These are phyloP conservation scores for Steatornis caripensis DNA, from an alignment of 2,113 vertebrate species.

Conservation along the genomic window DNA sequence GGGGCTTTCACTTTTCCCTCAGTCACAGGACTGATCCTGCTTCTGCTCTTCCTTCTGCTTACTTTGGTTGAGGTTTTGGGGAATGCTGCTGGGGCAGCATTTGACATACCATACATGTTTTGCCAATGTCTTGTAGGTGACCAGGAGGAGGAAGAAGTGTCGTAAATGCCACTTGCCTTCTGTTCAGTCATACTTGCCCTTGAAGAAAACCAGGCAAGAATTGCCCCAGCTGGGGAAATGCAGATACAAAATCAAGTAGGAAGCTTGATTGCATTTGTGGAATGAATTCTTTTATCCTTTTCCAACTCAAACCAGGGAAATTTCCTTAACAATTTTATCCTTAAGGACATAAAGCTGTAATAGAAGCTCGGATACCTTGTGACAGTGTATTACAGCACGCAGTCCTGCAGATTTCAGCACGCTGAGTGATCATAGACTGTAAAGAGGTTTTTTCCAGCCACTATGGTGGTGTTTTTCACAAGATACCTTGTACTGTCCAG, in stretches of 20 bases:
- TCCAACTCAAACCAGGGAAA: background rate
- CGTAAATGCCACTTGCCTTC: background rate
- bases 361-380: background rate
- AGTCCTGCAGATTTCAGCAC: background rate
- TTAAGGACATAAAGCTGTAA: background rate
- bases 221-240: background rate
- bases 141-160: background rate
- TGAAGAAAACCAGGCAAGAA: background rate
- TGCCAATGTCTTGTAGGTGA: background rate
- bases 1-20: background rate
- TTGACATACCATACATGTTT: background rate
- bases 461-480: background rate
- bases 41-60: background rate
- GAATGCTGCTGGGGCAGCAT: background rate
- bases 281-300: background rate
- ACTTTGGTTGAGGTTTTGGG: background rate
- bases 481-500: background rate
- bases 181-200: background rate
- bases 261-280: background rate
- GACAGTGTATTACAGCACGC: background rate
- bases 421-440: background rate
- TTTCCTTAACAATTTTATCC: background rate
- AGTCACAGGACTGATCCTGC: background rate
- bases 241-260: background rate
- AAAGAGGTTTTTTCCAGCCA: background rate